phyloP scores from a whole-genome alignment of 1,140 invertebrate species.

The Aphaenogaster ashmeadi region DNA sequence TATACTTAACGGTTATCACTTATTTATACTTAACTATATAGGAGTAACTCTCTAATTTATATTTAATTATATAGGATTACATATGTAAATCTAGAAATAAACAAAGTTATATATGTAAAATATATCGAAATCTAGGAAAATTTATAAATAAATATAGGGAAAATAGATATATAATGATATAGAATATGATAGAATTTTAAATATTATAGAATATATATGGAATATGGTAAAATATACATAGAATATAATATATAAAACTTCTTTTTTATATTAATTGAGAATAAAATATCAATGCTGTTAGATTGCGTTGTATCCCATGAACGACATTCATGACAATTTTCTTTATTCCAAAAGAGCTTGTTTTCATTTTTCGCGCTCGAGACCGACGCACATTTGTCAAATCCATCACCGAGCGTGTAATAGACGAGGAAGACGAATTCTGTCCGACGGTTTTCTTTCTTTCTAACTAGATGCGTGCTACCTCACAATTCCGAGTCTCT shows the following conservation, averaged over 20 bases:
- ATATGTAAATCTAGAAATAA: neutral
- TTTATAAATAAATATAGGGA: too few relatives aligned
- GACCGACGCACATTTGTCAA: neutral
- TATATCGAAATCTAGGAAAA: too few relatives aligned
- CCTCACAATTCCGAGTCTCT: conserved; percentile 20
- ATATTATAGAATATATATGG: too few relatives aligned
- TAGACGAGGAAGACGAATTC: conserved; percentile 6
- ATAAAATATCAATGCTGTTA: neutral
- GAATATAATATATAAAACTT: neutral
- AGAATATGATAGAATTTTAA: too few relatives aligned
- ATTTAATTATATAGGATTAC: neutral
- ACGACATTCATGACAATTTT: neutral
- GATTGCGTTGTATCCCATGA: neutral
- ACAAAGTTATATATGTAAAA: too few relatives aligned
- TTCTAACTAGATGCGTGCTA: neutral
- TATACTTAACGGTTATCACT: too few relatives aligned
- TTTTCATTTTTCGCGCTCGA: neutral
- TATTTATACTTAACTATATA: too few relatives aligned
- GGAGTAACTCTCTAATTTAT: too few relatives aligned
- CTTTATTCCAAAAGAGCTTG: neutral
- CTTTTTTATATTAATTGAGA: neutral
- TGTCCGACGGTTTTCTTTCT: neutral
- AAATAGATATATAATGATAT: too few relatives aligned
- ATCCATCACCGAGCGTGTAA: neutral
- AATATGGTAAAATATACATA: too few relatives aligned